A percentile compares a stretch with the other conserved stretches of the same genome.
Conservation (phyloP, 2,888 invertebrate species). For the Apamea monoglypha region DNA sequence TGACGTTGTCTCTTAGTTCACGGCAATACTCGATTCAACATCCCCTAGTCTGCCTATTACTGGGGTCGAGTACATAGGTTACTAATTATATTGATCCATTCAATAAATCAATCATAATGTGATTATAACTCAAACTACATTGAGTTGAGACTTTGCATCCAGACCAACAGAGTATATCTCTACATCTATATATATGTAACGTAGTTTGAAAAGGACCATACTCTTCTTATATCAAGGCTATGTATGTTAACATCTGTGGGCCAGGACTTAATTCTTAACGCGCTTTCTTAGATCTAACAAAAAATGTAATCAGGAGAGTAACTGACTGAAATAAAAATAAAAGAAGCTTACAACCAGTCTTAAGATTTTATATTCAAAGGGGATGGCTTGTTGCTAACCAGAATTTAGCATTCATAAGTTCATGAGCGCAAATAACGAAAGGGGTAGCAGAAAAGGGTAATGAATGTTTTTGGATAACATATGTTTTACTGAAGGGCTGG, state of each 20-base stretch:
- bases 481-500: slow-evolving; percentile 35
- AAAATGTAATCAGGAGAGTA: neutral
- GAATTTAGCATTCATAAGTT: slow-evolving; percentile 33
- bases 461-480: slow-evolving; percentile 47
- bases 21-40: neutral
- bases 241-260: neutral
- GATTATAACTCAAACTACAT: neutral
- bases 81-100: neutral
- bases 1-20: neutral
- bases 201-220: neutral
- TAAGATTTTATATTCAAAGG: slow-evolving; percentile 9
- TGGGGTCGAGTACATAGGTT: neutral
- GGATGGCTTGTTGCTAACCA: slow-evolving; percentile 24
- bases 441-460: slow-evolving; percentile 40
- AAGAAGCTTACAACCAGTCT: neutral
- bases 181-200: neutral
- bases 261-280: slow-evolving; percentile 1
- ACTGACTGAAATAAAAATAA: neutral
- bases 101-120: neutral
- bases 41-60: neutral
- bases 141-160: neutral
- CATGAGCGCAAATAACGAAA: slow-evolving; percentile 26
- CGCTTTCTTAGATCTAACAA: neutral
- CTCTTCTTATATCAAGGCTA: neutral
- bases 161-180: neutral